Evolutionary conservation across 2,888 invertebrate species (phyloP), one percentile per base, ranked within the genome.

Genomic region (Apamea crenata): DNA sequence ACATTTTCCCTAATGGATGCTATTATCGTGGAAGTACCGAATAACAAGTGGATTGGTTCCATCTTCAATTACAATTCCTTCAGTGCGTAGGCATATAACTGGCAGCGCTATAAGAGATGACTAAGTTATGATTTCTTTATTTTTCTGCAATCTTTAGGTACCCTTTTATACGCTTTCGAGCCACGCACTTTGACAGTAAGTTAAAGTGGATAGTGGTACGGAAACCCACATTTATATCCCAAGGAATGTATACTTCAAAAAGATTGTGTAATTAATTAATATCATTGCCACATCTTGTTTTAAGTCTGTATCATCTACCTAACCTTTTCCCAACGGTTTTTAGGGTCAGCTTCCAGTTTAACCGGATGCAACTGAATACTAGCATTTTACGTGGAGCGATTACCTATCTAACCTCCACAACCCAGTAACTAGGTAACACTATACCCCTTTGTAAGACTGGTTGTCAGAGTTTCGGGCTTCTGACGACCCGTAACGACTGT

Each of bases 21-120:
- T 83, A 83, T 88, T 90, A 85, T 90, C 80, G 74, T 81, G 81
- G 79, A 89, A 89, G 89, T 90, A 86, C 83, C 81, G 81, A 86
- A 84, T 89, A 85, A 83, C 86, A 88, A 90, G 88, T 90, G 89
- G 84, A 91, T 91, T 91, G 87, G 86, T 88, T 85, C 73, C 67
- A 88, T 86, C 83, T 90, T 88, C 87, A 89, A 87, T 90, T 90
- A 89, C 82, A 82, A 86, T 85, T 86, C 78, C 75, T 86, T 69
- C 72, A 68, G 69, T 75, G 80, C 65, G 82, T 81, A 84, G 78
- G 72, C 61, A 74, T 87, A 75, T 81, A 83, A 86, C 83, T 81
- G 66, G 59, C 71, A 78, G 74, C 66, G 66, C 77, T 80, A 74
- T 83, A 77, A 83, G 81, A 79, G 63, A 77, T 81, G 76, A 74